Base-by-base conservation (phyloP, 2,888 invertebrate genomes). In the Caenorhabditis drosophilae region DNA sequence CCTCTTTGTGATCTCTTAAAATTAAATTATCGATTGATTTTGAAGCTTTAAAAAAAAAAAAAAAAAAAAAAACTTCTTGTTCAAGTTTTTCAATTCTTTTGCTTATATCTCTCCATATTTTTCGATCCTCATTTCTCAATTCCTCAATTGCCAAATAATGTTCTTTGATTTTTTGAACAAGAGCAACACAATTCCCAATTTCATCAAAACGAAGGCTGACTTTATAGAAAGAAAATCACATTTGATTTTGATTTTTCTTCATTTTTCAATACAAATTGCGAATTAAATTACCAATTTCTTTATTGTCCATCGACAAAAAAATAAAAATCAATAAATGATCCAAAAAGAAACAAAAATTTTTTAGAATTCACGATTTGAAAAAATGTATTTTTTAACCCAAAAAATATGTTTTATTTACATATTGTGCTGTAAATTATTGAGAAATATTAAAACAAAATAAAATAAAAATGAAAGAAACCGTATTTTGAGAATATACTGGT, bases 21-120 rank as follows among this genome's bases (percentile, higher is more conserved):
- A 31, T 31, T 3, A 23, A 22, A n/a, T 23, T n/a, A 41, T 11
- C 20, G 12, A 18, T 45, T 18, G 22, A 27, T 26, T 45, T 45
- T 26, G 18, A 26, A 25, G 18, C 18, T 45, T 45, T 45, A 23
- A 25, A 45, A 11, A 18, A 20, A 41, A 11, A 18, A 15, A 4
- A 31, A n/a, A n/a, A n/a, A n/a, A n/a, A n/a, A n/a, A n/a, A n/a
- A n/a, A 59, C 59, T 11, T 59, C 52, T 15, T 53, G 41, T 27
- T 59, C 59, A 12, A 59, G 20, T 18, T 41, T 18, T 18, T 59
- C 54, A n/a, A 55, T 36, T 44, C 53, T 34, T 1, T 16, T 23
- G 26, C 34, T 36, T 35, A 59, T 36, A 0, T 53, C 44, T n/a
- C 44, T 59, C 31, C 53, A 59, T 12, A 36, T 42, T 20, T 44